Conservation (phyloP, 2,797 vertebrate species). For the Pseudocheirus occidentalis region DNA sequence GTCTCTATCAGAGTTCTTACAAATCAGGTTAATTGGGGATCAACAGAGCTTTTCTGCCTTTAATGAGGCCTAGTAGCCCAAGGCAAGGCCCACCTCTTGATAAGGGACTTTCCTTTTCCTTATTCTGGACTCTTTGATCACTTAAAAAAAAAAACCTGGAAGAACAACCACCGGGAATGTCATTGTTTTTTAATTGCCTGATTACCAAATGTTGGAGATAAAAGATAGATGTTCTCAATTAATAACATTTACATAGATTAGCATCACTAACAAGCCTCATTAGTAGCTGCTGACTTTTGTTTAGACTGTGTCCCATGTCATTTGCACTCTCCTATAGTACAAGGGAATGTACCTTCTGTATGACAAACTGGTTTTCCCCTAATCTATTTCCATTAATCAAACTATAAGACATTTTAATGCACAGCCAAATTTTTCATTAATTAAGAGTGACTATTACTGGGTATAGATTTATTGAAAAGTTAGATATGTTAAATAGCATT, state of each 20-base stretch:
- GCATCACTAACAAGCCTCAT: conserved; percentile 99
- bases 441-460: conserved; percentile 73
- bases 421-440: conserved; percentile 71
- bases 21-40: conserved; percentile 99
- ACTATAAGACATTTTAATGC: conserved; percentile 86
- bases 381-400: conserved; percentile 87
- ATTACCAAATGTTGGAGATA: conserved; percentile 97
- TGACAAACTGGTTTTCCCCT: conserved; percentile 85
- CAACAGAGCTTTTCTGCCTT: conserved; percentile 94
- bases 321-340: conserved; percentile 88
- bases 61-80: conserved; percentile 95
- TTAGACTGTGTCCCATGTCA: conserved; percentile 91
- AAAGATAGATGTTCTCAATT: conserved; percentile 99
- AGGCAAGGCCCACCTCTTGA: conserved; percentile 92
- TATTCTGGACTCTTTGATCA: conserved; percentile 94
- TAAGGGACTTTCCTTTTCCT: conserved; percentile 91
- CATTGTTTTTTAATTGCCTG: conserved; percentile 99
- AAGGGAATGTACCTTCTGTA: conserved; percentile 79
- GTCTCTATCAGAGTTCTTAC: conserved; percentile 94
- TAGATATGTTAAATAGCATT: conserved; percentile 57
- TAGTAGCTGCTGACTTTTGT: conserved; percentile 94
- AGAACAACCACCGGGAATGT: conserved; percentile 91
- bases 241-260: conserved; percentile 99
- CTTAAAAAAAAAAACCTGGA: conserved; percentile 81
- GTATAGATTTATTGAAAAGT: conserved; percentile 50